Percentiles rank a stretch among this genome's conserved stretches.
phyloP scores from a whole-genome alignment of 2,797 vertebrate genomes.

The Aratinga solstitialis region DNA sequence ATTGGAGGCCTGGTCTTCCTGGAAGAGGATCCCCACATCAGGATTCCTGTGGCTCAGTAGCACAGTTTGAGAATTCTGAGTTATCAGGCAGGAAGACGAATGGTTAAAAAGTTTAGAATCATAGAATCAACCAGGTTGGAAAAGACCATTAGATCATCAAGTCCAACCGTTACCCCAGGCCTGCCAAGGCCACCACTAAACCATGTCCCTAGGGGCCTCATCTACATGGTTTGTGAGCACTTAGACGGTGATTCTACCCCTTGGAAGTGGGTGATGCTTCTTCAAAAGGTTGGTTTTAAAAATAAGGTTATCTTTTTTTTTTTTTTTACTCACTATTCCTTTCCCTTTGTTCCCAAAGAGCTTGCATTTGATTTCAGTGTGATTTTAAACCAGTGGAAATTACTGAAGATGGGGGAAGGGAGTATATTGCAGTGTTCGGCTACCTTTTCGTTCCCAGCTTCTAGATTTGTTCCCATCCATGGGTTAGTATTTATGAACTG shows the following conservation, averaged over 20 bases:
- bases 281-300: neutral
- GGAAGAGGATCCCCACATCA: neutral
- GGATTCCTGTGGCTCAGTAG: neutral
- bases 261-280: neutral
- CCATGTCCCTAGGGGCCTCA: neutral
- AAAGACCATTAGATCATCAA: neutral
- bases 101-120: neutral
- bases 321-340: neutral
- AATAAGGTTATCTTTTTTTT: neutral
- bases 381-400: neutral
- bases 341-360: neutral
- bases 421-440: neutral
- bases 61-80: neutral
- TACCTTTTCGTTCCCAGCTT: neutral
- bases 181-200: neutral
- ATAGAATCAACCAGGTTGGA: neutral
- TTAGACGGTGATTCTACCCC: neutral
- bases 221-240: neutral
- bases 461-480: neutral
- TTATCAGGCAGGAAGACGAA: neutral
- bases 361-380: neutral
- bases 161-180: neutral
- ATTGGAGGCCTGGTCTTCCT: neutral
- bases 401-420: neutral
- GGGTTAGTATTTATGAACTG: slow-evolving; percentile 7